Base-by-base conservation (phyloP, 2,797 vertebrate genomes). In the Takifugu ocellatus region DNA sequence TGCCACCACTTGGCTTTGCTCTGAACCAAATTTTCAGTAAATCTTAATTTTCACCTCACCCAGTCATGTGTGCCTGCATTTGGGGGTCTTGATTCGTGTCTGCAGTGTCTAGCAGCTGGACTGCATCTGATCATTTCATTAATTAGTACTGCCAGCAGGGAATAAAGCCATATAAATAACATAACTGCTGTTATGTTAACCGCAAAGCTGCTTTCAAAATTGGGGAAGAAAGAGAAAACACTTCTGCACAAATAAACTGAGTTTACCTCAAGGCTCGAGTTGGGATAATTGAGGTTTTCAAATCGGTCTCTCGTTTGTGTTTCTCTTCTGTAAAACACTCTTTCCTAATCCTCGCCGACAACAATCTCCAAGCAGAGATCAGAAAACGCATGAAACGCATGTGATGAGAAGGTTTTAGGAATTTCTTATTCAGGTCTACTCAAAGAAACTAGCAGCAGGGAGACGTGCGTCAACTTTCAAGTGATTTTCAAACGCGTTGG, bases 341-440 rank as follows among this genome's bases (percentile, higher is more conserved):
- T 43, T 51, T 25, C 27, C 36, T 54, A 46, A 47, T 21, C 29
- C 54, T 61, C 25, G 27, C 29, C 55, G 52, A 52, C 31, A 49
- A 36, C 43, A 47, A 31, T 42, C 47, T 21, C 8, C 25, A 53
- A 25, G 29, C 36, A 33, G 11, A 63, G 21, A 56, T 65, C 25
- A 43, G 45, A 50, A 27, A 49, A 54, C 42, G 3, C 52, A 42
- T 46, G 39, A 27, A 49, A 54, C 42, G 3, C 52, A 42, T 46
- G 39, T 33, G 21, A 59, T 49, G 25, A 33, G 27, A 39, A 5
- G 12, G 7, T 56, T 66, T 50, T 17, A 52, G 7, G 54, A 56
- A 56, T 54, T 29, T 62, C 6, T 33, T 26, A 26, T 47, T 61
- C 15, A 56, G 39, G 50, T 2, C 5, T 68, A 64, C 59, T 54